These are phyloP conservation scores for Anguilla obscura DNA, from an alignment of 2,797 vertebrate species.

Conservation along the genomic window DNA sequence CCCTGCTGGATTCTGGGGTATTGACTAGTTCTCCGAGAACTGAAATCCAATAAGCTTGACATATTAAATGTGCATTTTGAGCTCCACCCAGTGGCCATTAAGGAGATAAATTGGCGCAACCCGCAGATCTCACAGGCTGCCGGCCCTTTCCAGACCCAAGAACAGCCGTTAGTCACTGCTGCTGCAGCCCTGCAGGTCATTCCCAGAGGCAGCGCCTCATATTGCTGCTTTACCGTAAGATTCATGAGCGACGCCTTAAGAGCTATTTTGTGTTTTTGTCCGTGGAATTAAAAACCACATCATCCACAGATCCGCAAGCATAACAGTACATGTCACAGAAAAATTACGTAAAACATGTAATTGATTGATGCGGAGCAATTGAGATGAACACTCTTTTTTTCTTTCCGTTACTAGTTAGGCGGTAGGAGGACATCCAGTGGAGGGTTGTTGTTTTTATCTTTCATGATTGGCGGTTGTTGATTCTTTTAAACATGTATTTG, in stretches of 20 bases:
- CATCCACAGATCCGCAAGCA: not conserved
- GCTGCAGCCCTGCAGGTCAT: not conserved
- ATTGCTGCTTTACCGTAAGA: conserved; percentile 11
- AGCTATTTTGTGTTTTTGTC: conserved; percentile 1
- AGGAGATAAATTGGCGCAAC: conserved; percentile 24
- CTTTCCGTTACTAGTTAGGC: not conserved
- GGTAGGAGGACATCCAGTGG: not conserved
- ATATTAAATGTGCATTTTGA: conserved; percentile 36
- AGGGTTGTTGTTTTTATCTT: not conserved
- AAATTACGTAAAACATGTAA: not conserved
- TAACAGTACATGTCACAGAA: not conserved
- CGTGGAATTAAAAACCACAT: not conserved
- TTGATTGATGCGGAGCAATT: not conserved
- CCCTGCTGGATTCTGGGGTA: conserved; percentile 47
- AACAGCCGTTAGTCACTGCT: conserved; percentile 5
- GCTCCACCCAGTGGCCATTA: conserved; percentile 42
- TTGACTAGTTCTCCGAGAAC: conserved; percentile 42
- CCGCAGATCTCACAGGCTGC: not conserved
- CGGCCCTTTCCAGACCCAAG: not conserved
- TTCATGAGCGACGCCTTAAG: not conserved
- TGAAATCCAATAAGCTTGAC: conserved; percentile 41
- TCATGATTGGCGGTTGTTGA: not conserved
- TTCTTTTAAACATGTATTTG: not conserved
- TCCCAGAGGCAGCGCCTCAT: not conserved
- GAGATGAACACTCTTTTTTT: not conserved